Conservation (phyloP, 1,140 invertebrate genomes). For the Drosophila pandora region DNA sequence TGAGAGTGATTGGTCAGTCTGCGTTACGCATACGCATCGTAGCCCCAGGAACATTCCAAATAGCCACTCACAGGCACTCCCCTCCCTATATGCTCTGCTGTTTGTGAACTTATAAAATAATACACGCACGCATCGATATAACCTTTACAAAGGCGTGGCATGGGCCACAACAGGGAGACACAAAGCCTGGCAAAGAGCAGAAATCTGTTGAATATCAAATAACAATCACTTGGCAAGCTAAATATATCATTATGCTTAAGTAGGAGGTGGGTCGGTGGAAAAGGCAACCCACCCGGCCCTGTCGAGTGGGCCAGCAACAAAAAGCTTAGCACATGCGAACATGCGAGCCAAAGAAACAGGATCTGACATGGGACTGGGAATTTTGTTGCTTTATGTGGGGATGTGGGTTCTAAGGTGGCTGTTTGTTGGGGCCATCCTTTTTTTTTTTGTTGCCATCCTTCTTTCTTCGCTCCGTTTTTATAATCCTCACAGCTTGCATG, state of each 20-base stretch:
- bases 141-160: conserved; percentile 39
- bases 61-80: conserved; percentile 14
- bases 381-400: conserved; percentile 50
- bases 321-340: conserved; percentile 54
- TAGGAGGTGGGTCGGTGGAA: conserved; percentile 59
- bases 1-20: conserved; percentile 12
- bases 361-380: not conserved
- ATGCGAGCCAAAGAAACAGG: conserved; percentile 24
- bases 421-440: conserved; percentile 68
- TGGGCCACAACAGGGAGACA: conserved; percentile 15
- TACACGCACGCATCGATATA: conserved; percentile 67
- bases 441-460: conserved; percentile 38
- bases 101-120: conserved; percentile 62
- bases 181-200: conserved; percentile 35
- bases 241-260: conserved; percentile 82
- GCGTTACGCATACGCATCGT: conserved; percentile 65
- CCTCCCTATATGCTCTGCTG: conserved; percentile 10
- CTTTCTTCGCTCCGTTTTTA: conserved; percentile 37
- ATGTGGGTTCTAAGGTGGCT: conserved; percentile 24
- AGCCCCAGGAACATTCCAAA: conserved; percentile 4
- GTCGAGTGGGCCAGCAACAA: conserved; percentile 31
- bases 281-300: conserved; percentile 1
- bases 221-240: conserved; percentile 82
- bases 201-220: conserved; percentile 83
- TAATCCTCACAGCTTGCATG: conserved; percentile 75